Percentiles rank a stretch among this genome's conserved stretches.
Conservation (phyloP, 2,113 vertebrate species). For the Oreochromis spilurus region DNA sequence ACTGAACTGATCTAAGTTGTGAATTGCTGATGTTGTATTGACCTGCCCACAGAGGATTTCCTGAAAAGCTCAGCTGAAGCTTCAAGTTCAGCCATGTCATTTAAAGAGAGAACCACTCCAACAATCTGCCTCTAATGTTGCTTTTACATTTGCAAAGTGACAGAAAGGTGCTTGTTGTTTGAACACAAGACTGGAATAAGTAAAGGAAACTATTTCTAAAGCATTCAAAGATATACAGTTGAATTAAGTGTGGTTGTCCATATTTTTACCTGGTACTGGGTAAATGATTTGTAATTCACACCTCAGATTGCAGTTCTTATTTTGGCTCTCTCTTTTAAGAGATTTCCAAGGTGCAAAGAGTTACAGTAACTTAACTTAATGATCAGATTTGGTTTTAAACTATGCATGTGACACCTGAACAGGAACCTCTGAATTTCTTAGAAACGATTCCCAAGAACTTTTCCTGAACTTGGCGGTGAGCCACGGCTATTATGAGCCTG, state of each 20-base stretch:
- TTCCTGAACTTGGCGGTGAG: not conserved
- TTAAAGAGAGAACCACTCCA: not conserved
- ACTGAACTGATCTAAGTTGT: not conserved
- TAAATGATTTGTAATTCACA: not conserved
- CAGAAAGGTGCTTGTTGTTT: not conserved
- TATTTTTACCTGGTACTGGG: rapidly evolving
- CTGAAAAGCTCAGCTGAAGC: not conserved
- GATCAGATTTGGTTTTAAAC: not conserved
- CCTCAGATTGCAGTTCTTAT: not conserved
- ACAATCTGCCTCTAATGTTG: rapidly evolving
- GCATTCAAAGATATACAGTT: not conserved
- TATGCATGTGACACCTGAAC: not conserved
- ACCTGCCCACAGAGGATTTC: not conserved
- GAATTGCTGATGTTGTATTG: not conserved
- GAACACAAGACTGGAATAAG: not conserved
- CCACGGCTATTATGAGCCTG: rapidly evolving
- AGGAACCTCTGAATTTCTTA: not conserved
- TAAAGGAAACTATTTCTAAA: not conserved
- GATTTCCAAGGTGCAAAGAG: not conserved
- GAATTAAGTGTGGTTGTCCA: not conserved
- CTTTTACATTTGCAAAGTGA: not conserved
- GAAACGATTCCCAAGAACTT: rapidly evolving
- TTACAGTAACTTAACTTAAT: not conserved
- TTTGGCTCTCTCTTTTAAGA: not conserved
- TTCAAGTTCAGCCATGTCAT: rapidly evolving